Percentiles rank a stretch among this genome's conserved stretches.
Evolutionary conservation across 2,888 invertebrate species (phyloP).

Genomic region (Dromius quadrimaculatus): DNA sequence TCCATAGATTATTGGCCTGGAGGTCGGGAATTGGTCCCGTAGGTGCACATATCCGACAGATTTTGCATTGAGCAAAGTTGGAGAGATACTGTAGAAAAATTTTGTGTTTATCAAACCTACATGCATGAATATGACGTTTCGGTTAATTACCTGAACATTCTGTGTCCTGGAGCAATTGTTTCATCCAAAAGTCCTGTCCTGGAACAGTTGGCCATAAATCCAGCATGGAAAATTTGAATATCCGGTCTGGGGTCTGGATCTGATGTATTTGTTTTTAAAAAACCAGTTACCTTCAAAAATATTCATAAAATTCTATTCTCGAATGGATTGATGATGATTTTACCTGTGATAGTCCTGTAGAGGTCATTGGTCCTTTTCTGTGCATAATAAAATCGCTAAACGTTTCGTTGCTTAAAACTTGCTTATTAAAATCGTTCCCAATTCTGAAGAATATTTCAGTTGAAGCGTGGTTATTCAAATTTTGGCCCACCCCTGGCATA

Average conservation of each 20-base stretch:
- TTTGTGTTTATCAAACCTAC: neutral
- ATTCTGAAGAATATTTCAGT: constrained; percentile 48
- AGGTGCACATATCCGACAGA: constrained; percentile 51
- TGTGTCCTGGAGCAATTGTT: constrained; percentile 34
- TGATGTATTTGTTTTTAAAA: constrained; percentile 41
- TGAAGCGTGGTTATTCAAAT: constrained; percentile 56
- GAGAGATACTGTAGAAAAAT: constrained; percentile 49
- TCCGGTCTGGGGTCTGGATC: constrained; percentile 45
- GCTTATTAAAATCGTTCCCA: constrained; percentile 33
- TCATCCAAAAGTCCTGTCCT: constrained; percentile 28
- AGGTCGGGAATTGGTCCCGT: constrained; percentile 25
- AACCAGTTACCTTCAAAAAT: constrained; percentile 48
- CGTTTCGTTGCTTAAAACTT: constrained; percentile 36
- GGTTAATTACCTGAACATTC: constrained; percentile 27
- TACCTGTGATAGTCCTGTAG: constrained; percentile 53
- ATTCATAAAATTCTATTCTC: constrained; percentile 2
- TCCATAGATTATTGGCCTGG: constrained; percentile 45
- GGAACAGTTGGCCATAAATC: constrained; percentile 53
- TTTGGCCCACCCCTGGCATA: constrained; percentile 63
- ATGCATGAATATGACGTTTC: too few relatives aligned
- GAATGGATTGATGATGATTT: neutral
- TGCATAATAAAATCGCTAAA: constrained; percentile 31
- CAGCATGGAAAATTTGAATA: constrained; percentile 53
- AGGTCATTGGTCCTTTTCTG: constrained; percentile 49
- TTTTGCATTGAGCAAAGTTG: constrained; percentile 51